Evolutionary conservation across 2,888 invertebrate species (phyloP), one percentile per base, ranked within the genome.

Genomic region (Polietes domitor): DNA sequence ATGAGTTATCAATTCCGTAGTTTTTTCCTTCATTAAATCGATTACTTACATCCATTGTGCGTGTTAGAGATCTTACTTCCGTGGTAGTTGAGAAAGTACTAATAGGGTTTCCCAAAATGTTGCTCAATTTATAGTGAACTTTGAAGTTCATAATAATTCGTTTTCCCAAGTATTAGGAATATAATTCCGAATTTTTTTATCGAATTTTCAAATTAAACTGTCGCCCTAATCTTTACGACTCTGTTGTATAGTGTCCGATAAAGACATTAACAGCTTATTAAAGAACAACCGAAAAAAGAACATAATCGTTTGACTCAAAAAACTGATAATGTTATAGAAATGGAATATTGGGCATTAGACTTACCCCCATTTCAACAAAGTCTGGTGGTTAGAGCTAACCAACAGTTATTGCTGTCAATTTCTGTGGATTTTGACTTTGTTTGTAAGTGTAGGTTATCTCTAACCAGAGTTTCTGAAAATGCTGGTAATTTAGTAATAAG

Each of bases 41-140:
- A 26, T 26, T 15, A 58, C 58, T 58, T 58, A 58, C 58, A 58
- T 58, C 58, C 58, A 58, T 58, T 26, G 12, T 26, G 2, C 12
- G 41, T 7, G 41, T 32, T 32, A 7, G 32, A 5, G 32, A 32
- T 32, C 32, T 32, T 32, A 32, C 32, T 32, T n/a, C n/a, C n/a
- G n/a, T n/a, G 7, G 32, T 7, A 32, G 41, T 10, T 41, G 41
- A 41, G 9, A 41, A 41, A 21, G 41, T 41, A 41, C 65, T 65
- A 41, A 65, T 65, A n/a, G 19, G 9, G 12, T 65, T 41, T 6
- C 5, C 1, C 19, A 2, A 19, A 58, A 37, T 41, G 7, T 41
- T 17, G 3, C 7, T 12, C 21, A 41, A 65, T 65, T 65, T 65
- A 65, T 65, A 65, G 41, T 3, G 41, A 65, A 65, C 17, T 41